phyloP scores from a whole-genome alignment of 2,797 vertebrate species.

The Gymnocypris eckloni region DNA sequence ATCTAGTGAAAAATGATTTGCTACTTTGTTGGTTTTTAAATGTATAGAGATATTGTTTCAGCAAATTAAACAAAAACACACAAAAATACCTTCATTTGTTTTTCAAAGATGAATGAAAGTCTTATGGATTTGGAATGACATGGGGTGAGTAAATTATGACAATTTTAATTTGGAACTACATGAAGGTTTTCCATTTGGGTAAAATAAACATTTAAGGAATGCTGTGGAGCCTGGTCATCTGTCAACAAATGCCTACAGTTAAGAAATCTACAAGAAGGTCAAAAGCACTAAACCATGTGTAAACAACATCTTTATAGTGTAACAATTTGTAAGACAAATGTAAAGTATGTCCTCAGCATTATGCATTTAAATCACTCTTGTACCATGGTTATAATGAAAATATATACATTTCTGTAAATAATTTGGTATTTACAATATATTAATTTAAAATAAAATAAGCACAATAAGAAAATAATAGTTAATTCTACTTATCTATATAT shows the following conservation, averaged over 20 bases:
- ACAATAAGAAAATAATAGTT: conserved; percentile 31
- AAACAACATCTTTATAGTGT: conserved; percentile 2
- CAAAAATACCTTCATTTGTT: not conserved
- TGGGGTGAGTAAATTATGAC: not conserved
- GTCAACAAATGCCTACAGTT: conserved; percentile 30
- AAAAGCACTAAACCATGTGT: conserved; percentile 26
- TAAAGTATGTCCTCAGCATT: conserved; percentile 20
- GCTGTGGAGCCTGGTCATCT: not conserved
- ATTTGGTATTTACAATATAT: conserved; percentile 48
- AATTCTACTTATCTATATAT: conserved; percentile 16
- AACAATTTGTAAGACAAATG: not conserved
- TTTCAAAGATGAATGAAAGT: not conserved
- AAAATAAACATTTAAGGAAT: not conserved
- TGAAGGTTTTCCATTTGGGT: too few relatives aligned
- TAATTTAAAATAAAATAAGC: conserved; percentile 52
- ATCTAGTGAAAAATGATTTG: too few relatives aligned
- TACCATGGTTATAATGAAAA: conserved; percentile 56
- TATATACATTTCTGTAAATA: conserved; percentile 35
- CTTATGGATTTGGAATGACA: not conserved
- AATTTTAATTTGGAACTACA: not conserved
- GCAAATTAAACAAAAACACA: too few relatives aligned
- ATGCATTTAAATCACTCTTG: conserved; percentile 38
- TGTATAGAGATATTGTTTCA: too few relatives aligned
- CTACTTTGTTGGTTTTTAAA: too few relatives aligned
- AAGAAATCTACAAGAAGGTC: conserved; percentile 8